Percentiles rank a stretch among this genome's conserved stretches.
Conservation (phyloP, 1,140 invertebrate genomes). For the Pollicipes pollicipes region DNA sequence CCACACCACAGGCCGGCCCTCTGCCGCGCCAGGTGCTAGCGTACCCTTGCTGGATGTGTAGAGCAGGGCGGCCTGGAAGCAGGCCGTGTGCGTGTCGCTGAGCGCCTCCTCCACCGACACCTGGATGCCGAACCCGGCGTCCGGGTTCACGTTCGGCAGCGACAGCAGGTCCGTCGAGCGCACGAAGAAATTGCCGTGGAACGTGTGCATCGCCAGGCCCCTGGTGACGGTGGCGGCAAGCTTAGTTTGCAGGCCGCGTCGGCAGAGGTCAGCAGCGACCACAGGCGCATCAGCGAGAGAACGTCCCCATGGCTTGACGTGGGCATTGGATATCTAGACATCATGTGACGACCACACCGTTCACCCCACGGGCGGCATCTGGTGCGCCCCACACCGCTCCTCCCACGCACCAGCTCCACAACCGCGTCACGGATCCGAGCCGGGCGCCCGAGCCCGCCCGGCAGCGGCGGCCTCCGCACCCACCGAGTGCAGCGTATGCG, state of each 20-base stretch:
- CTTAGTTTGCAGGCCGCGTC: not conserved
- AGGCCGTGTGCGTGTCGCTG: conserved; percentile 66
- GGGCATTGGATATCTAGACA: too few relatives aligned
- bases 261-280: too few relatives aligned
- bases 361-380: too few relatives aligned
- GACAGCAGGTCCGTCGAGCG: conserved; percentile 90
- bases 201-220: conserved; percentile 86
- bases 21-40: not conserved
- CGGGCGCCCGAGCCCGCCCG: too few relatives aligned
- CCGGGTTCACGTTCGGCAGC: conserved; percentile 93
- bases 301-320: too few relatives aligned
- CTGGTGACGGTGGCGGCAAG: conserved; percentile 25
- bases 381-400: too few relatives aligned
- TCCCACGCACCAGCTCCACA: too few relatives aligned
- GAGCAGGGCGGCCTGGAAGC: conserved; percentile 92
- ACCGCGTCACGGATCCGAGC: too few relatives aligned
- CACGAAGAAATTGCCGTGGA: conserved; percentile 99
- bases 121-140: conserved; percentile 96
- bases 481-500: conserved; percentile 54
- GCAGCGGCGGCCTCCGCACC: too few relatives aligned
- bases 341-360: too few relatives aligned
- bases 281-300: too few relatives aligned
- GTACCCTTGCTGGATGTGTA: conserved; percentile 94
- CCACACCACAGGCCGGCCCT: too few relatives aligned
- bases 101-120: conserved; percentile 83